phyloP scores from a whole-genome alignment of 2,113 vertebrate genomes.

The Mus pahari region DNA sequence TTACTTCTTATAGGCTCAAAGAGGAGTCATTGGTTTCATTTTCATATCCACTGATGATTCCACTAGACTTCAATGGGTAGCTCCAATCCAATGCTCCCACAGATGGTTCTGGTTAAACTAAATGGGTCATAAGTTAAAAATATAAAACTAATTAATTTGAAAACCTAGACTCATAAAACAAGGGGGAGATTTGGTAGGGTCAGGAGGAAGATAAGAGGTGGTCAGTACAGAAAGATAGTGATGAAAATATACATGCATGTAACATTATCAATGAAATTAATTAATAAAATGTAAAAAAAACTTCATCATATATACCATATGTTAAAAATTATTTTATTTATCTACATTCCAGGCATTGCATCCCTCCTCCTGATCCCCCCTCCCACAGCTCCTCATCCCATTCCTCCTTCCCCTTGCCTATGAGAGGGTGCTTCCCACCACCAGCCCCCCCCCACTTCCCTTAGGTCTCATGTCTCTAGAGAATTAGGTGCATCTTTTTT shows the following conservation, averaged over 20 bases:
- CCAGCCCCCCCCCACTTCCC: no score
- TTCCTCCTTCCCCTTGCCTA: no score
- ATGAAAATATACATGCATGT: no score
- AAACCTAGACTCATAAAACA: neutral
- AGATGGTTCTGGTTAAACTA: neutral
- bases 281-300: no score
- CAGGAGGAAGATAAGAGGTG: neutral
- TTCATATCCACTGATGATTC: neutral
- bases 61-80: neutral
- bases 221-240: neutral
- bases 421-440: no score
- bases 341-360: no score
- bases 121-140: neutral
- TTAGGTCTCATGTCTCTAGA: no score
- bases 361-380: no score
- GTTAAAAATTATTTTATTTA: no score
- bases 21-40: neutral
- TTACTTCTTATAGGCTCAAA: neutral
- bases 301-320: neutral
- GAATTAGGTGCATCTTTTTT: no score
- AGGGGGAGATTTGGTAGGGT: neutral
- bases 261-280: no score
- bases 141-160: neutral
- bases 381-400: no score
- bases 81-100: neutral